phyloP scores from a whole-genome alignment of 2,797 vertebrate species.

The Scomberomorus guttatus region DNA sequence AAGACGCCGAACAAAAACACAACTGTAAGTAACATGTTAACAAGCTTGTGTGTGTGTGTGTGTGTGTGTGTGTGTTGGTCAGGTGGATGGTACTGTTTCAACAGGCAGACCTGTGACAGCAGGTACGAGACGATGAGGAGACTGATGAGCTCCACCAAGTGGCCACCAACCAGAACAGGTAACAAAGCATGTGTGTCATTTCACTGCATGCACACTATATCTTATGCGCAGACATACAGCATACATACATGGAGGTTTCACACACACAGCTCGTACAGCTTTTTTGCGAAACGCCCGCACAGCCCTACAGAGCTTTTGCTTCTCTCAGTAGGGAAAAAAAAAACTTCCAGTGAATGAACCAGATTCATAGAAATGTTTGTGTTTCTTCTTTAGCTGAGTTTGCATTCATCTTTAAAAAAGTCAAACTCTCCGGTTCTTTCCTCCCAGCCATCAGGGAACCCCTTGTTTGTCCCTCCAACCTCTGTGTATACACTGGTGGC shows the following conservation, averaged over 20 bases:
- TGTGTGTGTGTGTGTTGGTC: slow-evolving; percentile 41
- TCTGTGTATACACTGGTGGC: slow-evolving; percentile 42
- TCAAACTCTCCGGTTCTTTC: slow-evolving; percentile 46
- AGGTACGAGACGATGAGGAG: slow-evolving; percentile 91
- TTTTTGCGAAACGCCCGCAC: slow-evolving; percentile 56
- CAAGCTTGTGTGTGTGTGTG: slow-evolving; percentile 14
- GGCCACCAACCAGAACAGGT: slow-evolving; percentile 93
- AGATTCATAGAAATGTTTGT: slow-evolving; percentile 67
- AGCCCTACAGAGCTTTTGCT: slow-evolving; percentile 17
- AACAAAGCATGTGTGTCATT: slow-evolving; percentile 40
- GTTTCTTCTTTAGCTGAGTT: slow-evolving; percentile 65
- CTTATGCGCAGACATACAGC: neutral
- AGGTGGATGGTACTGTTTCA: slow-evolving; percentile 98
- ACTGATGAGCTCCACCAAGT: slow-evolving; percentile 95
- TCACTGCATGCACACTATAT: neutral
- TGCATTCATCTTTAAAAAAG: slow-evolving; percentile 58
- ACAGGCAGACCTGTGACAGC: slow-evolving; percentile 91
- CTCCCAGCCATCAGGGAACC: slow-evolving; percentile 49
- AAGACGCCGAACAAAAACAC: neutral
- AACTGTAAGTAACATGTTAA: neutral
- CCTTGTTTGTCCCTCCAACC: slow-evolving; percentile 64
- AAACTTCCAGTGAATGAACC: slow-evolving; percentile 43
- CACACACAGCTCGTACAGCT: neutral
- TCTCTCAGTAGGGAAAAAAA: slow-evolving; percentile 21
- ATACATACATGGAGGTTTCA: neutral